Conservation (phyloP, 2,797 vertebrate species). For the Typhlichthys subterraneus region DNA sequence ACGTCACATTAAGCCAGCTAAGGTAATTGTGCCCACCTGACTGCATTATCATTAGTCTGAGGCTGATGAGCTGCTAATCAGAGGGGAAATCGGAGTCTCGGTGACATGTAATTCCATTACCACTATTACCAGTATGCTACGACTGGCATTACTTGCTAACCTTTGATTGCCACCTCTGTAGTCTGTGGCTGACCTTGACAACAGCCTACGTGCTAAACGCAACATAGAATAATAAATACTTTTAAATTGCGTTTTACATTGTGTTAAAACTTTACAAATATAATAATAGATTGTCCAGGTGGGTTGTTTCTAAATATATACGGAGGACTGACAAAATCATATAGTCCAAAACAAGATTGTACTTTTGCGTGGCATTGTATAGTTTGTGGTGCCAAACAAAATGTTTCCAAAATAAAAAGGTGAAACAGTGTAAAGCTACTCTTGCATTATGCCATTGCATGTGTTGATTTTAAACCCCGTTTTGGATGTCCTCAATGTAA, state of each 20-base stretch:
- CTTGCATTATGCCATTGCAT: no score
- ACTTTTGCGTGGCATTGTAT: no score
- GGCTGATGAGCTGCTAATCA: slow-evolving; percentile 64
- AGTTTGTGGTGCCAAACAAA: no score
- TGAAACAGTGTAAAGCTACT: background rate
- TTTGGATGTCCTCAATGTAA: no score
- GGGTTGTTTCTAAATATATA: no score
- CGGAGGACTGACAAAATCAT: no score
- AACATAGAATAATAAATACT: background rate
- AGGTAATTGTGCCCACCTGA: slow-evolving; percentile 43
- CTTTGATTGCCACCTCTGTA: slow-evolving; percentile 33
- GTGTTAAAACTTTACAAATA: no score
- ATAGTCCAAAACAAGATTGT: no score
- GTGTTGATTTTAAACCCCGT: no score
- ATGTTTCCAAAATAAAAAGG: background rate
- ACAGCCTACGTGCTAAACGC: slow-evolving; percentile 36
- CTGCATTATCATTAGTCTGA: slow-evolving; percentile 48
- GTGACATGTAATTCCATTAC: slow-evolving; percentile 71
- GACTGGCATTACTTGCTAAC: slow-evolving; percentile 59
- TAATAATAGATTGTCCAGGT: no score
- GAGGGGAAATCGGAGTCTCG: slow-evolving; percentile 63
- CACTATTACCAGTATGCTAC: slow-evolving; percentile 39
- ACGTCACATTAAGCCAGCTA: slow-evolving; percentile 16
- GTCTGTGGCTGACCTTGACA: slow-evolving; percentile 34
- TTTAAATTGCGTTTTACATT: no score